Percentiles rank a stretch among this genome's conserved stretches.
Evolutionary conservation across 2,888 invertebrate species (phyloP).

Genomic region (Tribolium freemani): DNA sequence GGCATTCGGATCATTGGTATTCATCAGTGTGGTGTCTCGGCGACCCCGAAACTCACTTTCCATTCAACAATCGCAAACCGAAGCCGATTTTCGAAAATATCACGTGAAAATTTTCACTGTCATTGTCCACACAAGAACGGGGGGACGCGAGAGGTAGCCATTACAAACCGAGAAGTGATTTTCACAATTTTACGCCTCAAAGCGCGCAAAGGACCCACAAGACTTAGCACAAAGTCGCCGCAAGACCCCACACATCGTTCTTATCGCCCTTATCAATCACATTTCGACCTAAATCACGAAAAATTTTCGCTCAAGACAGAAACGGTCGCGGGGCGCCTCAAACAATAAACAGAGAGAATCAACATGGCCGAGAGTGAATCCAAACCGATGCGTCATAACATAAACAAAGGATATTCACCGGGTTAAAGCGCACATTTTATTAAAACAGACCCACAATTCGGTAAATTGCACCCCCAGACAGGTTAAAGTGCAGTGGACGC

Average conservation of each 20-base stretch:
- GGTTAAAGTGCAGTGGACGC: not conserved
- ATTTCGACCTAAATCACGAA: slow-evolving; percentile 44
- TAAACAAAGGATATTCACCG: slow-evolving; percentile 50
- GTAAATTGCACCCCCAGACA: not conserved
- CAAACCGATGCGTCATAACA: slow-evolving; percentile 51
- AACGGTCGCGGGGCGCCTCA: slow-evolving; percentile 67
- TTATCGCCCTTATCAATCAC: slow-evolving; percentile 46
- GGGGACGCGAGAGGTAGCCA: slow-evolving; percentile 79
- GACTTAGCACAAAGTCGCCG: slow-evolving; percentile 55
- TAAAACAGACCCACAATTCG: not conserved
- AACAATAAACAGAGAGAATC: slow-evolving; percentile 67
- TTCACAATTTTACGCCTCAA: slow-evolving; percentile 30
- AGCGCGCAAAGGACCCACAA: slow-evolving; percentile 42
- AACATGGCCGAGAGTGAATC: slow-evolving; percentile 64
- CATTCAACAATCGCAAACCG: slow-evolving; percentile 50
- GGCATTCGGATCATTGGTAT: slow-evolving; percentile 72
- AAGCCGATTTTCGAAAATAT: slow-evolving; percentile 59
- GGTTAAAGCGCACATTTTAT: not conserved
- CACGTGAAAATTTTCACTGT: slow-evolving; percentile 72
- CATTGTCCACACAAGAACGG: slow-evolving; percentile 75
- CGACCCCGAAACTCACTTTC: slow-evolving; percentile 53
- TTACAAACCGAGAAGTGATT: slow-evolving; percentile 68
- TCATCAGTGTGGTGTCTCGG: slow-evolving; percentile 64
- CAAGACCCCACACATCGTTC: slow-evolving; percentile 51
- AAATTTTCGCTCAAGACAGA: slow-evolving; percentile 55